These are phyloP conservation scores for Arctia plantaginis DNA, from an alignment of 2,888 invertebrate genomes.

Conservation along the genomic window DNA sequence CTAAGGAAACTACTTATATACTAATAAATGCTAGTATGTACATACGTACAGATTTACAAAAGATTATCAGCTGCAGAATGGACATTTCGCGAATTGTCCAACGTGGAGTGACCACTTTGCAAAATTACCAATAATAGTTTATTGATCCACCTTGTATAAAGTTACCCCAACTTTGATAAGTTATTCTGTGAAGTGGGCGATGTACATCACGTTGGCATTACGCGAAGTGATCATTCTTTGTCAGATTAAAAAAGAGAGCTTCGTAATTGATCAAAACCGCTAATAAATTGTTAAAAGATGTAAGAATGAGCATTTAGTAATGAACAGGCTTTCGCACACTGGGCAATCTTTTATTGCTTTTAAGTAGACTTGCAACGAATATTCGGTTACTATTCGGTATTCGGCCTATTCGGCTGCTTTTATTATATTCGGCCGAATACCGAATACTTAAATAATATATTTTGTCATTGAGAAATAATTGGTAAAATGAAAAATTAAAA, in stretches of 20 bases:
- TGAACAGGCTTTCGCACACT: constrained; percentile 7
- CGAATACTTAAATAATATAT: too few relatives aligned
- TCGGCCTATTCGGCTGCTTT: too few relatives aligned
- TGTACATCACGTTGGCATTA: not conserved
- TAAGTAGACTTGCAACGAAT: too few relatives aligned
- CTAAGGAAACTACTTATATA: constrained; percentile 50
- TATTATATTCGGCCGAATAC: too few relatives aligned
- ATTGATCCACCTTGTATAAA: not conserved
- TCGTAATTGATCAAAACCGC: constrained; percentile 19
- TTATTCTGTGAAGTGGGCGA: not conserved
- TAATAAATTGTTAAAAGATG: constrained; percentile 33
- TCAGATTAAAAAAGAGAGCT: constrained; percentile 53
- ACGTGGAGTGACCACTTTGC: not conserved
- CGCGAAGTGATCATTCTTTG: constrained; percentile 5
- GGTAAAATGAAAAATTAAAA: too few relatives aligned
- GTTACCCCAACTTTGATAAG: not conserved
- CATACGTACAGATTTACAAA: constrained; percentile 55
- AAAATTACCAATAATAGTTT: not conserved
- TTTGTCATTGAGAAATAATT: too few relatives aligned
- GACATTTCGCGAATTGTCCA: not conserved
- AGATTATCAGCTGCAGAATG: constrained; percentile 23
- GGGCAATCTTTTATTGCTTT: not conserved
- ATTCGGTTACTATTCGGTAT: too few relatives aligned
- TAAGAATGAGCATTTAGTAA: constrained; percentile 31
- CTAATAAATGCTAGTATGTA: constrained; percentile 56